Evolutionary conservation across 2,888 invertebrate species (phyloP), one percentile per base, ranked within the genome.

Genomic region (Drosophila neoperkinsi): DNA sequence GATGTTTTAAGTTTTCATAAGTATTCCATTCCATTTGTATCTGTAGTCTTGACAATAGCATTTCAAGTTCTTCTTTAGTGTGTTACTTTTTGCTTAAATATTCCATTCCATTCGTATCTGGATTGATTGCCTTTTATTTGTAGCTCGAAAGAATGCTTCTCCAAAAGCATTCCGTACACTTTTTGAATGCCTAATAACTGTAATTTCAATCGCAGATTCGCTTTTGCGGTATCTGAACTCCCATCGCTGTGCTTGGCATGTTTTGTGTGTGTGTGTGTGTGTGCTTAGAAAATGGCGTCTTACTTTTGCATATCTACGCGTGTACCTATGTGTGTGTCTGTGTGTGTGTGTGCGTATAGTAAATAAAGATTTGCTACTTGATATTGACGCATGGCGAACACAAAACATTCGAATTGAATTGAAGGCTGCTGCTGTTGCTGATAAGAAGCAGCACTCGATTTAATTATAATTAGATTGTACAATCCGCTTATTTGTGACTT

Each of bases 321-420:
- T 43, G 18, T 13, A 2, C 25, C 3, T 38, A 33, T 52, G 9
- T 57, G 7, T 55, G 10, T 59, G 18, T 41, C 18, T 46, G 6
- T 55, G 25, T 56, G n/a, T 36, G 13, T 67, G 46, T 43, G 21
- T 56, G 21, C 21, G n/a, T n/a, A 53, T 46, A 57, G 51, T 60
- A 61, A 51, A 64, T 71, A 69, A 82, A 79, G 79, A 82, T 82
- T 79, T 66, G 52, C 50, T 33, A 50, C 61, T 51, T 63, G 72
- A 74, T 77, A 71, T 72, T 77, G 80, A 68, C 63, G 70, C 68
- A 74, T 72, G 61, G 59, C 60, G 62, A 53, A 61, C 43, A 43
- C 43, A 43, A 13, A 43, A 21, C 68, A 72, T 63, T 72, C 55
- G 25, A 67, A 70, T 59, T 51, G 34, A 33, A 62, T 66, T 38